Conservation (phyloP, 2,797 vertebrate species). For the Molossus molossus region DNA sequence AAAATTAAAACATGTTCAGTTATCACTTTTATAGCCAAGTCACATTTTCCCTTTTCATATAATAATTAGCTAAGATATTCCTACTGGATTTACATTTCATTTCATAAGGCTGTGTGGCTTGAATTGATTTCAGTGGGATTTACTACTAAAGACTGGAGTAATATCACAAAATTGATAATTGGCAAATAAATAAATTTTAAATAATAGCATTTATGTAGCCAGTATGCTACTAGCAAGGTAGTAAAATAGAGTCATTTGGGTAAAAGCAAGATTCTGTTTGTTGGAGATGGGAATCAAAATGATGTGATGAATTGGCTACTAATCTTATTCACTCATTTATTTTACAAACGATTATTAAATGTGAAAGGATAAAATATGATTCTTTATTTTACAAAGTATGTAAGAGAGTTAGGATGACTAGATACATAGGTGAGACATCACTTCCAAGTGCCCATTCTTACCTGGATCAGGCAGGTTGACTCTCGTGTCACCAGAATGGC, state of each 20-base stretch:
- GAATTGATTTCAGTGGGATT: constrained; percentile 14
- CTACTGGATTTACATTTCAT: not conserved
- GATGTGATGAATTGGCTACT: not conserved
- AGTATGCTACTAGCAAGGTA: not conserved
- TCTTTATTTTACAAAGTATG: not conserved
- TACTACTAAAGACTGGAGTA: not conserved
- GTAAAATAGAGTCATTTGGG: not conserved
- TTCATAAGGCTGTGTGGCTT: not conserved
- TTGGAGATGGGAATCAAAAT: constrained; percentile 26
- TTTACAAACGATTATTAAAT: constrained; percentile 61
- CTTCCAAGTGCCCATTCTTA: not conserved
- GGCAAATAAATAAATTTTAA: constrained; percentile 11
- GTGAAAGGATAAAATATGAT: not conserved
- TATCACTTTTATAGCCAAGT: not conserved
- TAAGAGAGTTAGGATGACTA: not conserved
- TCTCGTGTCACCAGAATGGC: not conserved
- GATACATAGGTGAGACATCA: not conserved
- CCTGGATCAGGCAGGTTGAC: not conserved
- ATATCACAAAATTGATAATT: constrained; percentile 14
- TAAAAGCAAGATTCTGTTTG: constrained; percentile 44
- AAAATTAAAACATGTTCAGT: not conserved
- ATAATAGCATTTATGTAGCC: not conserved
- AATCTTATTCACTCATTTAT: constrained; percentile 48
- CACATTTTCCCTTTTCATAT: not conserved
- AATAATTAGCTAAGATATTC: not conserved